Evolutionary conservation across 2,888 invertebrate genomes (phyloP), one percentile per base, ranked within the genome.

Genomic region (Julus scanicus): DNA sequence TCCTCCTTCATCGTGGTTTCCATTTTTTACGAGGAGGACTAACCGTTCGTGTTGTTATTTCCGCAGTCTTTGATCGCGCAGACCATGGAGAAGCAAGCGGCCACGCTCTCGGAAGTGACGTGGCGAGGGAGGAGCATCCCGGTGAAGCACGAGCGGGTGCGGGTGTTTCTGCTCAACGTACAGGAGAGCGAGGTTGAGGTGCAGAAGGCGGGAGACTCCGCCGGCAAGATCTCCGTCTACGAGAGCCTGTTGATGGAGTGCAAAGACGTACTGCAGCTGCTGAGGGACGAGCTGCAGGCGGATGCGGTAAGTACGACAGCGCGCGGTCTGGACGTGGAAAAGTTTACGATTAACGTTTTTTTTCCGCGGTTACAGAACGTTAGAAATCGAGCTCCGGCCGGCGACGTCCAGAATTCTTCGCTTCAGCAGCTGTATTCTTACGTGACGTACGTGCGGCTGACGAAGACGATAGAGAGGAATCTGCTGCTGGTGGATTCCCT

Each of bases 211-310:
- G 91, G 91, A 53, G 91, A 91, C 86, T 90, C 91, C 80, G 92
- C 92, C 83, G 92, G 95, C 71, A 96, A 96, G 92, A 96, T 98
- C 89, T 96, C 97, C 90, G 94, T 98, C 88, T 94, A 98, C 88
- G 99, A 99, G 92, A 96, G 96, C 91, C 95, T 97, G 89, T 94
- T 99, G 80, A 97, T 98, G 94, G 98, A 98, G 91, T 97, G 98
- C 92, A 97, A 98, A 91, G 99, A 99, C 92, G 97, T 97, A 88
- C 96, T 98, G 90, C 95, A 96, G 88, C 94, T 96, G 1, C 94
- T 97, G 80, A 95, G 96, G 89, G 98, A 98, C 90, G 95, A 96
- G 88, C 90, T 93, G 29, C 90, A 90, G 89, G 89, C 89, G 87
- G 93, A 93, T 90, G 91, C 92, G 89, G 96, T 93, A 85, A 90